These are phyloP conservation scores for Ctenicera cuprea DNA, from an alignment of 2,888 invertebrate species.

Conservation along the genomic window DNA sequence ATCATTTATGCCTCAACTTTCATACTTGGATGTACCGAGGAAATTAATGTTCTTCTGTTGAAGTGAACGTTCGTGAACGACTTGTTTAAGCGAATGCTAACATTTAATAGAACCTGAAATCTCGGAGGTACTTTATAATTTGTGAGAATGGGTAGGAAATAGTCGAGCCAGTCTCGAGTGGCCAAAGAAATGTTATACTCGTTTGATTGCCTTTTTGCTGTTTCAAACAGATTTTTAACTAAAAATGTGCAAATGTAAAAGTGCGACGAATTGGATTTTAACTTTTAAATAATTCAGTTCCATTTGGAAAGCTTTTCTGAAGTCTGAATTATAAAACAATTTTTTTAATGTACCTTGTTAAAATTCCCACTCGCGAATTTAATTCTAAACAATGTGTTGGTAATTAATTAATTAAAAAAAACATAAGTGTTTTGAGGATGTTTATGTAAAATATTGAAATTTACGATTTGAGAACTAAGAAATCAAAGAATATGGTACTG, in stretches of 20 bases:
- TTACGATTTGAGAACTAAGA: background rate
- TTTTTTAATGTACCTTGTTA: too few relatives aligned
- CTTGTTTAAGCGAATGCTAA: constrained; percentile 26
- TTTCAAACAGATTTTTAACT: background rate
- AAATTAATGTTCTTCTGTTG: constrained; percentile 38
- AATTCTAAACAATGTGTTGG: too few relatives aligned
- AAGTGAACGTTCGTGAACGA: constrained; percentile 21
- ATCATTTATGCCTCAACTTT: constrained; percentile 24
- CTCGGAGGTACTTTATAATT: constrained; percentile 24
- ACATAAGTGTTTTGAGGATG: too few relatives aligned
- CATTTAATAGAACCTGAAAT: constrained; percentile 27
- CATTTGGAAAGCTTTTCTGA: too few relatives aligned
- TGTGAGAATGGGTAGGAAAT: background rate
- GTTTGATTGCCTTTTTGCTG: constrained; percentile 9
- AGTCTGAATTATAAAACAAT: too few relatives aligned
- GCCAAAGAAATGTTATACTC: constrained; percentile 29
- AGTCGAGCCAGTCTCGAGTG: constrained; percentile 35
- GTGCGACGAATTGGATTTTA: too few relatives aligned
- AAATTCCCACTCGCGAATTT: too few relatives aligned
- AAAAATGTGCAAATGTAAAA: background rate
- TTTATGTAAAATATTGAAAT: too few relatives aligned
- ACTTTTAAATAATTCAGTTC: too few relatives aligned
- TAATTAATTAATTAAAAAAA: too few relatives aligned
- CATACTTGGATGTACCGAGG: constrained; percentile 32
- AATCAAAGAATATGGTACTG: background rate